Evolutionary conservation across 2,113 vertebrate genomes (phyloP).

Genomic region (Neomonachus schauinslandi): DNA sequence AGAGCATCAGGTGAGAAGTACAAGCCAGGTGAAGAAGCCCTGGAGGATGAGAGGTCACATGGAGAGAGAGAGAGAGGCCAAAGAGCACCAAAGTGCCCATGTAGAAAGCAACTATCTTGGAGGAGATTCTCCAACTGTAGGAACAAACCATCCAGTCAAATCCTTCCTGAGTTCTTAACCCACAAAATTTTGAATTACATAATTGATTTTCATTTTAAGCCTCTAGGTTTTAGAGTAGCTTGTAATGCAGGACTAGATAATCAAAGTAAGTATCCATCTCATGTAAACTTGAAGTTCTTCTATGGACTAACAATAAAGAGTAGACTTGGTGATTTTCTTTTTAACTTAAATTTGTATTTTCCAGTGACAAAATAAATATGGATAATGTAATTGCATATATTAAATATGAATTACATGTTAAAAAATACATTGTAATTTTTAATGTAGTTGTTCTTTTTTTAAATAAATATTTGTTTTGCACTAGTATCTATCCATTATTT

Average conservation of each 20-base stretch:
- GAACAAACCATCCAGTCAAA: neutral
- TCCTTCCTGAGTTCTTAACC: neutral
- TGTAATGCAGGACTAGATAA: neutral
- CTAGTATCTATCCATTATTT: neutral
- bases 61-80: neutral
- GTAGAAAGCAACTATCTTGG: neutral
- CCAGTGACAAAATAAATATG: neutral
- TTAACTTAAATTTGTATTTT: neutral
- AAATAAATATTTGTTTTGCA: neutral
- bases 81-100: neutral
- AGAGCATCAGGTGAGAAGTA: neutral
- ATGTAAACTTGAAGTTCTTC: conserved; percentile 10
- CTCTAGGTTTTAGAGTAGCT: neutral
- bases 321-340: neutral
- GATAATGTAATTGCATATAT: neutral
- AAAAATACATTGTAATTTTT: neutral
- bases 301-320: neutral
- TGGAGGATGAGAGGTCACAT: neutral
- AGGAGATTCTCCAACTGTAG: neutral
- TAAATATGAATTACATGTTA: neutral
- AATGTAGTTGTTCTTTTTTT: neutral
- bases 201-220: neutral
- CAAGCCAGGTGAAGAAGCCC: neutral
- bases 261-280: neutral
- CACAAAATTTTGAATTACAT: neutral